Percentiles rank a stretch among this genome's conserved stretches.
phyloP scores from a whole-genome alignment of 30 jellyfish, hydroid and myxozoan species.

The Sanderia malayensis region DNA sequence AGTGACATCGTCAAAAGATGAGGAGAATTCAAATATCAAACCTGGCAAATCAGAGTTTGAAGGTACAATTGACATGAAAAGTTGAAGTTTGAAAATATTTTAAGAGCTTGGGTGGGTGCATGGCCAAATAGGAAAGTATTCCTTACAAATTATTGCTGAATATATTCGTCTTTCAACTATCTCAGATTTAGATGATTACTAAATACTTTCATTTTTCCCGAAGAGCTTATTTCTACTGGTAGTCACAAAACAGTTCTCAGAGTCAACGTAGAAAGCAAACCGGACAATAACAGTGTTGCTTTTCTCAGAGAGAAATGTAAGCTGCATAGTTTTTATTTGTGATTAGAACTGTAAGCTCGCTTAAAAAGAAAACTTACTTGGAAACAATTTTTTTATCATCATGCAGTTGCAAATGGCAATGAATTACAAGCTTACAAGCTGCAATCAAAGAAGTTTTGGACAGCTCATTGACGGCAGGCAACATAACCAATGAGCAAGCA shows the following conservation, averaged over 20 bases:
- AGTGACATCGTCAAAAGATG: slow-evolving; percentile 44
- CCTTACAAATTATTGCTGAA: no score
- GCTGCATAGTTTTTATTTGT: background rate
- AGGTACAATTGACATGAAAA: no score
- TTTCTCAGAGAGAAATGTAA: slow-evolving; percentile 53
- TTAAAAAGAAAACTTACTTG: background rate
- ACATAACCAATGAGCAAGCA: slow-evolving; percentile 65
- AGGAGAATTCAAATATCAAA: slow-evolving; percentile 22
- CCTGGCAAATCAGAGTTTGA: slow-evolving; percentile 44
- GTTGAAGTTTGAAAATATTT: no score
- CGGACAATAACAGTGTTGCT: slow-evolving; percentile 36
- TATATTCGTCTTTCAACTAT: no score
- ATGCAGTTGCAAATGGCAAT: slow-evolving; percentile 33
- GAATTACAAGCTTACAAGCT: slow-evolving; percentile 50
- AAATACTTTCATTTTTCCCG: background rate
- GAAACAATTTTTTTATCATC: background rate
- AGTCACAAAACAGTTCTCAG: slow-evolving; percentile 28
- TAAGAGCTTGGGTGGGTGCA: no score
- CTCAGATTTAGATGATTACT: no score
- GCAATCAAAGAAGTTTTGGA: slow-evolving; percentile 80
- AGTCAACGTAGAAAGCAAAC: slow-evolving; percentile 41
- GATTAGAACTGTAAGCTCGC: background rate
- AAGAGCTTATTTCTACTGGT: slow-evolving; percentile 41
- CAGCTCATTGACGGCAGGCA: slow-evolving; percentile 68
- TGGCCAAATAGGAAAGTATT: no score